phyloP scores from a whole-genome alignment of 2,113 vertebrate genomes.

The Corvus hawaiiensis region DNA sequence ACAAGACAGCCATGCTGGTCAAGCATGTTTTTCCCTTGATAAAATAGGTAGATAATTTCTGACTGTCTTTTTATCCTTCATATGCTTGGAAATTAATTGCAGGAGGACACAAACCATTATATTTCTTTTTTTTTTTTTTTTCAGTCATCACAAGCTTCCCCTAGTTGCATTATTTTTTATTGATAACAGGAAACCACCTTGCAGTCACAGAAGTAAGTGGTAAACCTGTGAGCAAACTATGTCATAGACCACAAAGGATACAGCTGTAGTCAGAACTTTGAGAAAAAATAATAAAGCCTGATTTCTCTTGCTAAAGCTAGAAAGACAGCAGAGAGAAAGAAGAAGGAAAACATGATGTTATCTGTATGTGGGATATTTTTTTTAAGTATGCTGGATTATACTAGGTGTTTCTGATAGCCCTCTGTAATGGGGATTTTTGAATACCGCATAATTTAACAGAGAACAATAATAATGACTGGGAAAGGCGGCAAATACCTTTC shows the following conservation, averaged over 20 bases:
- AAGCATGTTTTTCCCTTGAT: background rate
- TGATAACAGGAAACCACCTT: background rate
- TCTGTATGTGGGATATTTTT: background rate
- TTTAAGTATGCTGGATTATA: background rate
- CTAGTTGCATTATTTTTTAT: background rate
- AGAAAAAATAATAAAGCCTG: background rate
- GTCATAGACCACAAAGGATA: background rate
- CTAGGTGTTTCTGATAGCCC: background rate
- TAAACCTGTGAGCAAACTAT: background rate
- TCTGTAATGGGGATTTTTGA: background rate
- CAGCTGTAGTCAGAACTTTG: background rate
- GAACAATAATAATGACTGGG: background rate
- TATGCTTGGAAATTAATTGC: background rate
- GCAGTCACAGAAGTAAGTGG: background rate
- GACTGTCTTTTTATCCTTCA: fast-evolving
- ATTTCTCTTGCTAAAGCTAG: background rate
- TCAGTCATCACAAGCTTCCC: background rate
- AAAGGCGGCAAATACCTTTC: background rate
- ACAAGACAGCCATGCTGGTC: background rate
- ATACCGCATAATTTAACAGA: background rate
- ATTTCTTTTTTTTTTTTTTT: background rate
- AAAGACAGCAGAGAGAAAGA: background rate
- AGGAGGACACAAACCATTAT: background rate
- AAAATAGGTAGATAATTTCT: background rate
- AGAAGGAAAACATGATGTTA: background rate